These are phyloP conservation scores for Carassius gibelio DNA, from an alignment of 2,113 vertebrate genomes.

Conservation along the genomic window DNA sequence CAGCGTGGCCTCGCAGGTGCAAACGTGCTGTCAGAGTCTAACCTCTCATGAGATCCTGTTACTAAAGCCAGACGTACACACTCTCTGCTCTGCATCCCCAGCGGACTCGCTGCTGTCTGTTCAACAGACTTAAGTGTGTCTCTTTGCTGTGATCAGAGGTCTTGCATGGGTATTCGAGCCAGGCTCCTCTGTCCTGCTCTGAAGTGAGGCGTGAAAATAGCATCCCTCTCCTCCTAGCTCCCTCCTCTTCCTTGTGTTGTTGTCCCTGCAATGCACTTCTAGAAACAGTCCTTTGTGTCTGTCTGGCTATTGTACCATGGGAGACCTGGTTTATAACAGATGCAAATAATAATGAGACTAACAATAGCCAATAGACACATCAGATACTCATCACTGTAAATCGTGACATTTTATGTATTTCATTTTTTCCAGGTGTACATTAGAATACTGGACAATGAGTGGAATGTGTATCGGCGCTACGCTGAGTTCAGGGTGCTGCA, in stretches of 20 bases:
- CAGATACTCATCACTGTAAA: not conserved
- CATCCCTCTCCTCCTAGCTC: slow-evolving; percentile 49
- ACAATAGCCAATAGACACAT: not conserved
- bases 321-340: not conserved
- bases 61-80: slow-evolving; percentile 25
- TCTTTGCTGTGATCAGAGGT: slow-evolving; percentile 45
- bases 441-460: slow-evolving; percentile 96
- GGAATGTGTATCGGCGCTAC: slow-evolving; percentile 97
- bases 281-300: slow-evolving; percentile 11
- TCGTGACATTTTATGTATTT: slow-evolving; percentile 24
- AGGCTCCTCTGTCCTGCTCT: slow-evolving; percentile 16
- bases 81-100: slow-evolving; percentile 12
- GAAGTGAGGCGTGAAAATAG: slow-evolving; percentile 39
- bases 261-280: slow-evolving; percentile 14
- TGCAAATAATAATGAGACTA: not conserved
- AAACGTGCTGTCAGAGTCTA: slow-evolving; percentile 32
- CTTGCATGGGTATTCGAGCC: slow-evolving; percentile 33
- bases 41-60: slow-evolving; percentile 26
- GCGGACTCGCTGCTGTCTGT: slow-evolving; percentile 39
- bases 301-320: slow-evolving; percentile 3
- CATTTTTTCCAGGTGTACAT: slow-evolving; percentile 86
- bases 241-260: slow-evolving; percentile 26
- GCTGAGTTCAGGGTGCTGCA: slow-evolving; percentile 91
- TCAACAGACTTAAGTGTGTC: slow-evolving; percentile 27
- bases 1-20: not conserved